A percentile compares a stretch with the other conserved stretches of the same genome.
Conservation (phyloP, 2,797 vertebrate species). For the Caiman crocodilus region DNA sequence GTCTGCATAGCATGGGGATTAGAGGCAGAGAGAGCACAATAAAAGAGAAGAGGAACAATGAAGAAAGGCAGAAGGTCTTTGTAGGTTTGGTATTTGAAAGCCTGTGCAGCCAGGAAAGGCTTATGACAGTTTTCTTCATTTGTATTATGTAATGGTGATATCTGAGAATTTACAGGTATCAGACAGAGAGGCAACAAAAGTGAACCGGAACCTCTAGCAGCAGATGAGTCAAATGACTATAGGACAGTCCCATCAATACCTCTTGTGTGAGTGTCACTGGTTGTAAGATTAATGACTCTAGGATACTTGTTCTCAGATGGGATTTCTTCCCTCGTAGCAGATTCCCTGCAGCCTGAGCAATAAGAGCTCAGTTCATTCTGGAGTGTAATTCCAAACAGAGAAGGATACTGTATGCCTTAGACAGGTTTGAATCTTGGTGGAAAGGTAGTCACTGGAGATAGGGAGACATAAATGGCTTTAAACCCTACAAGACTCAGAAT, state of each 20-base stretch:
- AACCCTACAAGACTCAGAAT: not conserved
- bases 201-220: not conserved
- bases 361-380: not conserved
- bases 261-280: not conserved
- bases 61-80: not conserved
- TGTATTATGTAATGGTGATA: not conserved
- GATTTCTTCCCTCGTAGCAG: not conserved
- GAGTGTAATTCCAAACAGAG: not conserved
- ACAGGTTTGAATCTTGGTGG: not conserved
- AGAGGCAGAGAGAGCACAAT: not conserved
- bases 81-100: not conserved
- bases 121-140: not conserved
- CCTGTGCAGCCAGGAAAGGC: not conserved
- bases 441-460: not conserved
- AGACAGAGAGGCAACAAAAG: not conserved
- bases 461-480: not conserved
- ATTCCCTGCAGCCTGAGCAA: fast-evolving
- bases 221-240: not conserved
- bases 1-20: not conserved
- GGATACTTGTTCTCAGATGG: not conserved
- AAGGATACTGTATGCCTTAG: not conserved
- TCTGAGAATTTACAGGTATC: not conserved
- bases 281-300: not conserved
- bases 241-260: not conserved
- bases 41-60: not conserved